These are phyloP conservation scores for Hystrix brachyura DNA, from an alignment of 2,113 vertebrate genomes.

Conservation along the genomic window DNA sequence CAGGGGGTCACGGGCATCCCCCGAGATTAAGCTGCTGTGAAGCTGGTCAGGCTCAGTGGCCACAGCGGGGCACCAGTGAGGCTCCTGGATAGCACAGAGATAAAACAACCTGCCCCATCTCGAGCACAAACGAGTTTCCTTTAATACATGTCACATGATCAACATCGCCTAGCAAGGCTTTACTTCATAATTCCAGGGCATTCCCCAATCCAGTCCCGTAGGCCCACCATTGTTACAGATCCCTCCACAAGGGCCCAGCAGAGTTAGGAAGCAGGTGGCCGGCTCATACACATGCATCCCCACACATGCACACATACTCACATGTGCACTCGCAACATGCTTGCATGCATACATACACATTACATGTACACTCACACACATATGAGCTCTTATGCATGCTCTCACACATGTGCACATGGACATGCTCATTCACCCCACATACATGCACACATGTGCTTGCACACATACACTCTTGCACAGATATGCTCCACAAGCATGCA, in stretches of 20 bases:
- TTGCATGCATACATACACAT: accelerated
- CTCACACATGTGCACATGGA: neutral
- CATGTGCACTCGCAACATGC: neutral
- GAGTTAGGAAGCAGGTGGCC: neutral
- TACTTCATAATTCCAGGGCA: conserved; percentile 65
- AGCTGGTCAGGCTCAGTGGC: conserved; percentile 66
- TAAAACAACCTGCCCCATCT: neutral
- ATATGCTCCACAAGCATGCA: neutral
- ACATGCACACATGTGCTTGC: too few relatives aligned
- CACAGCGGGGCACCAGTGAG: conserved; percentile 58
- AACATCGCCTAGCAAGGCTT: conserved; percentile 63
- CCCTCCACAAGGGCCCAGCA: conserved; percentile 36
- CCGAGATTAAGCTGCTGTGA: conserved; percentile 32
- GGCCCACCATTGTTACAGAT: neutral
- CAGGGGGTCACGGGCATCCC: neutral
- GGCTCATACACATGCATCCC: too few relatives aligned
- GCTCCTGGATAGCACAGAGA: conserved; percentile 61
- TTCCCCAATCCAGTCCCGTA: conserved; percentile 38
- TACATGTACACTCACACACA: neutral
- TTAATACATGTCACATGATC: conserved; percentile 55
- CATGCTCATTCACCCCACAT: neutral
- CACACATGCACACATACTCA: too few relatives aligned
- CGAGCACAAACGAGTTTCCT: conserved; percentile 38
- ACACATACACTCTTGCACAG: neutral
- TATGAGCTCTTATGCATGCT: neutral